These are phyloP conservation scores for Carcharodon carcharias DNA, from an alignment of 2,797 vertebrate genomes.

Conservation along the genomic window DNA sequence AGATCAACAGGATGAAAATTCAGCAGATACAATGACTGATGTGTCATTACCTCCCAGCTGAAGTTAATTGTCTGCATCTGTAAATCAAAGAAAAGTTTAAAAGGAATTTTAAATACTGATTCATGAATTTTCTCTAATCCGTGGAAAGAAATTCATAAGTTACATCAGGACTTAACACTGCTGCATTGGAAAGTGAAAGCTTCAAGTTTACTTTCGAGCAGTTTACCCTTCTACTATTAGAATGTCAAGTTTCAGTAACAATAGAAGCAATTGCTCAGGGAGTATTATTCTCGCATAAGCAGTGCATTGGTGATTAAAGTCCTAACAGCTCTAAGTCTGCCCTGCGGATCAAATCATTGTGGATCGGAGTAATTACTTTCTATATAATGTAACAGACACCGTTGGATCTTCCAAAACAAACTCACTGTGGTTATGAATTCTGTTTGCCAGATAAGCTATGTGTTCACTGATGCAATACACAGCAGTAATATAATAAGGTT, in stretches of 20 bases:
- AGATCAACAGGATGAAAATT: background rate
- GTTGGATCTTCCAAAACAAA: background rate
- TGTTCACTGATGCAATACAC: background rate
- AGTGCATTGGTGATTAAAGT: background rate
- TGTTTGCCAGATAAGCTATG: background rate
- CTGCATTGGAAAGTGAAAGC: no score
- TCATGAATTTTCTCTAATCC: background rate
- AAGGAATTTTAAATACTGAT: background rate
- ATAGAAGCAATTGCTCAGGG: background rate
- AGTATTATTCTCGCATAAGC: background rate
- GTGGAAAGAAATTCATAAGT: background rate
- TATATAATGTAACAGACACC: background rate
- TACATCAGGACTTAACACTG: background rate
- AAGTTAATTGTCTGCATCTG: background rate
- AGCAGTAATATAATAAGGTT: background rate
- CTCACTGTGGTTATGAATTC: background rate
- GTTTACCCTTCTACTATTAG: background rate
- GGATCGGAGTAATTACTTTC: constrained; percentile 21
- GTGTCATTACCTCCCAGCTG: background rate
- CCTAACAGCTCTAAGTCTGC: background rate
- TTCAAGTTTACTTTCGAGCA: background rate
- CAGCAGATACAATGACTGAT: no score
- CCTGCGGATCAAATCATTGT: constrained; percentile 5
- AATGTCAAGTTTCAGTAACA: background rate
- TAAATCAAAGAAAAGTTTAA: background rate